These are phyloP conservation scores for Zaprionus capensis DNA, from an alignment of 1,140 invertebrate genomes.

Conservation along the genomic window DNA sequence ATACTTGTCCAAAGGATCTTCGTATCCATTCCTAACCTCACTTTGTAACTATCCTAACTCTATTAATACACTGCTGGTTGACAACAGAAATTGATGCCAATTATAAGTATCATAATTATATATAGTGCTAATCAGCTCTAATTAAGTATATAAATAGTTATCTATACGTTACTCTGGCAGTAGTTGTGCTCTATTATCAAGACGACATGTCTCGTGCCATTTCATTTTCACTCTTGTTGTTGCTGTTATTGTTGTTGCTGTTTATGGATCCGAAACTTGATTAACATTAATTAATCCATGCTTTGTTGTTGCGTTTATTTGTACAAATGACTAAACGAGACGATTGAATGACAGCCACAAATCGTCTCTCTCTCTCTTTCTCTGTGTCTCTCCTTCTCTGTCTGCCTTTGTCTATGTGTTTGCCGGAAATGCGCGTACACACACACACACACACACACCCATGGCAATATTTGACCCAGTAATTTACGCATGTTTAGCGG, in stretches of 20 bases:
- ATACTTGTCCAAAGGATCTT: not conserved
- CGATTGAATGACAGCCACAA: constrained; percentile 56
- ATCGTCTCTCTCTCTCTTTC: not conserved
- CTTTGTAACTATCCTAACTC: constrained; percentile 2
- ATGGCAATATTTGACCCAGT: constrained; percentile 71
- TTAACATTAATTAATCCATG: constrained; percentile 82
- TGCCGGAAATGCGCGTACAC: constrained; percentile 60
- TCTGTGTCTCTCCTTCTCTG: not conserved
- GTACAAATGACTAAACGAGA: constrained; percentile 79
- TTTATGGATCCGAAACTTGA: constrained; percentile 77
- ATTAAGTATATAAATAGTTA: constrained; percentile 48
- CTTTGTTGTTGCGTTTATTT: constrained; percentile 64
- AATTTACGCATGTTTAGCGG: constrained; percentile 80
- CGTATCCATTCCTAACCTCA: not conserved
- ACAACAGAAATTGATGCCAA: constrained; percentile 20
- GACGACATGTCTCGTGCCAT: constrained; percentile 37
- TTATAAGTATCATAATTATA: constrained; percentile 43
- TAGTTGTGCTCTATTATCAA: constrained; percentile 22
- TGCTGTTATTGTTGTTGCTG: constrained; percentile 39
- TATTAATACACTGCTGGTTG: not conserved
- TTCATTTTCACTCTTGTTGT: constrained; percentile 8
- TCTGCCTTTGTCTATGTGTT: constrained; percentile 5
- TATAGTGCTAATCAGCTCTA: constrained; percentile 47
- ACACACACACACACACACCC: constrained; percentile 35
- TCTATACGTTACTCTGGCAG: constrained; percentile 5